A percentile compares a stretch with the other conserved stretches of the same genome.
phyloP scores from a whole-genome alignment of 2,888 invertebrate species.

The Caenorhabditis wallacei region DNA sequence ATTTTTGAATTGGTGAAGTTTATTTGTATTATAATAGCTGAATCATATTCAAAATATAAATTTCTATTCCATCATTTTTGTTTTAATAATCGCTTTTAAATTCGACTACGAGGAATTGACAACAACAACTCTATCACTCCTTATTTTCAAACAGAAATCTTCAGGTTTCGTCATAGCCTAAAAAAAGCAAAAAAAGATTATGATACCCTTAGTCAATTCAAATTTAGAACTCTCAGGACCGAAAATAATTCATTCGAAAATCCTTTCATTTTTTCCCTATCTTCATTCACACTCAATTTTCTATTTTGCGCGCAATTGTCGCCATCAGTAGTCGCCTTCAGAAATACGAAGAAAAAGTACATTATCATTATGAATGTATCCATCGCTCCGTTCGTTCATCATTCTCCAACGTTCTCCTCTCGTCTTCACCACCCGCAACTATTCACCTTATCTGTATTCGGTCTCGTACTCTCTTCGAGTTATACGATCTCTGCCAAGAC shows the following conservation, averaged over 20 bases:
- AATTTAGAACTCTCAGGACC: neutral
- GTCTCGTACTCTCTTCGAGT: constrained; percentile 38
- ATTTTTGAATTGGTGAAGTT: too few species aligned
- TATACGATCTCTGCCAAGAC: constrained; percentile 31
- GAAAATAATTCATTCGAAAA: neutral
- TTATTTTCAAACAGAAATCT: too few species aligned
- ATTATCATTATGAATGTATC: constrained; percentile 52
- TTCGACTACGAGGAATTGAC: too few species aligned
- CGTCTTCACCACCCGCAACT: constrained; percentile 37
- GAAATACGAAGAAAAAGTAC: constrained; percentile 34
- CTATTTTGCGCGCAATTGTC: constrained; percentile 23
- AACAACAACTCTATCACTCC: too few species aligned
- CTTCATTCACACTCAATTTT: constrained; percentile 1
- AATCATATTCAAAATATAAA: too few species aligned
- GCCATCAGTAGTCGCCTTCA: neutral
- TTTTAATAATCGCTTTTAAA: too few species aligned
- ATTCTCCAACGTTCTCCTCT: constrained; percentile 14
- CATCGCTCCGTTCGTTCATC: constrained; percentile 27
- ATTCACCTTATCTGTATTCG: constrained; percentile 55
- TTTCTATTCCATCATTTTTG: too few species aligned
- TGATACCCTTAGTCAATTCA: too few species aligned
- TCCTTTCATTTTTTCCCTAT: neutral
- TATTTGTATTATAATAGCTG: too few species aligned
- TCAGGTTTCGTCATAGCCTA: too few species aligned
- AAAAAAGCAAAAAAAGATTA: too few species aligned